Base-by-base conservation (phyloP, 2,113 vertebrate species). In the Eupsittula cactorum region DNA sequence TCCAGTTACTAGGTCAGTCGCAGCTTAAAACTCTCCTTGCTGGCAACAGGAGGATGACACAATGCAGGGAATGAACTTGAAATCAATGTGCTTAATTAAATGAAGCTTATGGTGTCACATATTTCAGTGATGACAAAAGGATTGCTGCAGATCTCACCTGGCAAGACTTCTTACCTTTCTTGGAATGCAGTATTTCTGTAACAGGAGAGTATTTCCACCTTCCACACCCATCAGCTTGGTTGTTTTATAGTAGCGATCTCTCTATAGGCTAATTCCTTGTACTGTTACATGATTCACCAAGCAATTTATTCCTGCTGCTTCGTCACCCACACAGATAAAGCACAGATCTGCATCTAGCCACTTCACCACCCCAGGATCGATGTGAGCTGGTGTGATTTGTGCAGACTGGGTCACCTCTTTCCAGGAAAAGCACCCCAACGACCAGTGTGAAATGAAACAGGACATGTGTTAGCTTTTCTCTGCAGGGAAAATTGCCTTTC, bases 141-240 rank as follows among this genome's bases (percentile, higher is more conserved):
- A 28, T 44, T 33, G 67, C 75, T 76, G 88, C 92, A 41, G 18
- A 13, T 74, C 92, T 88, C 7, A 79, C 90, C 88, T 92, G 85
- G 18, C 85, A 79, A 50, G 79, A 37, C 74, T 65, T 31, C 13
- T 74, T 9, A n/a, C 76, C 69, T 91, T 42, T 41, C 50, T 35
- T 82, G 87, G 89, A 94, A 94, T 86, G 85, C 70, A 91, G 90
- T 64, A 37, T 87, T 93, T 94, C 95, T 9, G 78, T 71, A 95
- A 89, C 81, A 59, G 70, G 88, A 94, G 88, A 85, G 14, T 12
- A 5, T 73, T 60, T 64, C 33, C 37, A 33, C 46, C 62, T 17
- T 50, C 88, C 90, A 50, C 88, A 28, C 93, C 94, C 92, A 73
- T 55, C 75, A 60, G 70, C 57, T 67, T 31, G 8, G 8, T 65